Evolutionary conservation across 1,140 invertebrate genomes (phyloP), one percentile per base, ranked within the genome.

Genomic region (Lasioglossum albipes): DNA sequence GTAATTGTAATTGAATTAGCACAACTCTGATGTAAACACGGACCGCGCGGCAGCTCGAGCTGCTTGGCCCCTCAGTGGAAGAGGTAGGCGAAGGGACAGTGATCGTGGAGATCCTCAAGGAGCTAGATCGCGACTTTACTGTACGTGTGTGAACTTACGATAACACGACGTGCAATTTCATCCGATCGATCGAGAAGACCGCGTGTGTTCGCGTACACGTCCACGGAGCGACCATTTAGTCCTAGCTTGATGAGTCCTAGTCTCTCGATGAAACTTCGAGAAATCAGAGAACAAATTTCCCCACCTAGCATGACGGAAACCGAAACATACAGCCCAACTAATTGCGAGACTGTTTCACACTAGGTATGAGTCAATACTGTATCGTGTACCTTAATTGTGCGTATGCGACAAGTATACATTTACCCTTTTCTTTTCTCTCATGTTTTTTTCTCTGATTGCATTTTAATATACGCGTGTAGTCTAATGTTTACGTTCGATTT

Each of bases 401-500:
- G 57, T 59, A n/a, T n/a, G 57, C 7, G 57, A 7, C 9, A 6
- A n/a, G 57, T 20, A 59, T 59, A 59, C 57, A 9, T 59, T 7
- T 59, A 9, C n/a, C 1, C 18, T 20, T 59, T n/a, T 59, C 7
- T 64, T 64, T 64, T 49, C 18, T n/a, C 20, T 2, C 45, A 12
- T 49, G 45, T 49, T 49, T 49, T 49, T 10, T 1, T 49, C 45
- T 74, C 66, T n/a, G 22, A 18, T 74, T 59, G 5, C 27, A 31
- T 67, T 42, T 41, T 31, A 27, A 10, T 49, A 73, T 74, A 59
- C 4, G 7, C 65, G 62, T 18, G 52, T 79, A 42, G 52, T 70
- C 62, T 49, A 59, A 67, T 57, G 9, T 84, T 81, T 85, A 75
- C 18, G n/a, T 81, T 81, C n/a, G 66, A 36, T 36, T 54, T 54